Conservation (phyloP, 2,113 vertebrate species). For the Scatophagus argus region DNA sequence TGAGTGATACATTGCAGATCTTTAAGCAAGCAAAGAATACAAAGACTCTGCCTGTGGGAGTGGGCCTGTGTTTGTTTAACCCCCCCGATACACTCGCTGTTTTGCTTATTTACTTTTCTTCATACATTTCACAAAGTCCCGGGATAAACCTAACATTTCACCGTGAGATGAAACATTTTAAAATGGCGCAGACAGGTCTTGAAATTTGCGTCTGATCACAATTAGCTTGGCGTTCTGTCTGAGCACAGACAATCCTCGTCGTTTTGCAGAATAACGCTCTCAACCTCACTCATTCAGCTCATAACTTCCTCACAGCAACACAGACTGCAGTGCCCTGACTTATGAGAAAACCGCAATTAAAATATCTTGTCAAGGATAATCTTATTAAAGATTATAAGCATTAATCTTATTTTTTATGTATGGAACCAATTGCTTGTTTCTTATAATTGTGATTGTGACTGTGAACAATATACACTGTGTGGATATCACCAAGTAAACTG, state of each 20-base stretch:
- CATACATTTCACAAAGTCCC: background rate
- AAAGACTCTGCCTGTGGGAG: background rate
- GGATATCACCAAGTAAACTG: slow-evolving; percentile 35
- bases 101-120: background rate
- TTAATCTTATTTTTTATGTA: background rate
- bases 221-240: background rate
- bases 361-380: background rate
- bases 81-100: background rate
- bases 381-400: background rate
- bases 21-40: background rate
- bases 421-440: background rate
- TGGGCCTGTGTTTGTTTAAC: background rate
- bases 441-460: slow-evolving; percentile 15
- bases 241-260: background rate
- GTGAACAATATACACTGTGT: slow-evolving; percentile 19
- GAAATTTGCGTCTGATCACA: background rate
- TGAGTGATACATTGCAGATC: background rate
- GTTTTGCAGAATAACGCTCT: background rate
- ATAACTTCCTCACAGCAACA: background rate
- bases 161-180: background rate
- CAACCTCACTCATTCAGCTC: background rate
- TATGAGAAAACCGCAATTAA: background rate
- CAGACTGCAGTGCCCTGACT: background rate
- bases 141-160: background rate
- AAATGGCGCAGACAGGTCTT: background rate